Percentiles rank a stretch among this genome's conserved stretches.
Evolutionary conservation across 2,888 invertebrate genomes (phyloP).

Genomic region (Furcula furcula): DNA sequence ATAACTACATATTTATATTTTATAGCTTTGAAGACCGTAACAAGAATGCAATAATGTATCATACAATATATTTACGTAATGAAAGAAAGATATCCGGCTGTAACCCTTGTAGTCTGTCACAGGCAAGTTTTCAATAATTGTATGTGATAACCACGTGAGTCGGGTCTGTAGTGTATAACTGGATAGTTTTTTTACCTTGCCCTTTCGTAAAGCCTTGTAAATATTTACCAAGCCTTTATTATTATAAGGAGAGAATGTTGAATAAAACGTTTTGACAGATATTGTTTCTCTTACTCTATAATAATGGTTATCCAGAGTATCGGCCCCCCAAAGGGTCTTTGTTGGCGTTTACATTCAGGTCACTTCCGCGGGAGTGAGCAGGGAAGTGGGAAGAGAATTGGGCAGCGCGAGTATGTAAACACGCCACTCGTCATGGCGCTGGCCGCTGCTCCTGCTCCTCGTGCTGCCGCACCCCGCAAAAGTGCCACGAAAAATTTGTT

Average conservation of each 20-base stretch:
- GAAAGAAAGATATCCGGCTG: conserved; percentile 31
- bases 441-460: too few species aligned
- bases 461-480: too few species aligned
- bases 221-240: conserved; percentile 79
- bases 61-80: conserved; percentile 11
- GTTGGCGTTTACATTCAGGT: too few species aligned
- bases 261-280: conserved; percentile 72
- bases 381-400: too few species aligned
- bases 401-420: too few species aligned
- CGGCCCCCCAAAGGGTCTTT: too few species aligned
- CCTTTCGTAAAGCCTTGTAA: conserved; percentile 79
- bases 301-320: too few species aligned
- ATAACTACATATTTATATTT: conserved; percentile 19
- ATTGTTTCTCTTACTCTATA: conserved; percentile 61
- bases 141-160: conserved; percentile 55
- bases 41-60: too few species aligned
- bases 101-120: conserved; percentile 43
- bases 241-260: conserved; percentile 75
- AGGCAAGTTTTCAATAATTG: conserved; percentile 59
- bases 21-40: conserved; percentile 18
- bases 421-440: too few species aligned
- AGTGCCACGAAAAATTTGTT: too few species aligned
- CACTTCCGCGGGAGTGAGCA: too few species aligned
- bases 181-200: conserved; percentile 79
- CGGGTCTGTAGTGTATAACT: conserved; percentile 60